Percentiles rank a stretch among this genome's conserved stretches.
Evolutionary conservation across 1,140 invertebrate species (phyloP).

Genomic region (Tetramorium parvispinum): DNA sequence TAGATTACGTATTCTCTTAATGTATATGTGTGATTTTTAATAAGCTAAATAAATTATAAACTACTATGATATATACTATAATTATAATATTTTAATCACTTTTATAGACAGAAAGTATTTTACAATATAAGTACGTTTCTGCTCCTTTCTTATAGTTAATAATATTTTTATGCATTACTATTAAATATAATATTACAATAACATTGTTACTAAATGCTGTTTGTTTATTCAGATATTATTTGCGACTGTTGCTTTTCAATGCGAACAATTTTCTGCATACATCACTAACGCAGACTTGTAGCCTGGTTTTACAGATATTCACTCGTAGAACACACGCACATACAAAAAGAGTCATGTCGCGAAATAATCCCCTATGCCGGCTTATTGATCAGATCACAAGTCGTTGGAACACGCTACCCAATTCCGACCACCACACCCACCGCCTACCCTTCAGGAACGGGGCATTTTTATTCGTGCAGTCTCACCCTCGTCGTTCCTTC

Average conservation of each 20-base stretch:
- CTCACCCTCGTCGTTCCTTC: conserved; percentile 75
- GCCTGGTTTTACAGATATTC: neutral
- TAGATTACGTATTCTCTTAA: neutral
- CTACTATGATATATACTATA: neutral
- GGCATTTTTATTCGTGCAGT: conserved; percentile 84
- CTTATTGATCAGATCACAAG: conserved; percentile 85
- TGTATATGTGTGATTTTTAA: neutral
- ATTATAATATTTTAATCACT: neutral
- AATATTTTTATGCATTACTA: neutral
- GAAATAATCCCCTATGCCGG: conserved; percentile 82
- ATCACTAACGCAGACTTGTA: neutral
- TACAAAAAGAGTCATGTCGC: conserved; percentile 70
- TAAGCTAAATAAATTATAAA: neutral
- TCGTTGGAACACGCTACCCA: conserved; percentile 82
- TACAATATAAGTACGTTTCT: neutral
- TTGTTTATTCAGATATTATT: neutral
- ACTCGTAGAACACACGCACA: conserved; percentile 2
- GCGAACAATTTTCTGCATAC: neutral
- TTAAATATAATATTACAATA: neutral
- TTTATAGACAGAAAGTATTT: neutral
- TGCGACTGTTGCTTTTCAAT: neutral
- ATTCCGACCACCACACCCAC: conserved; percentile 72
- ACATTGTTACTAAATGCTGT: neutral
- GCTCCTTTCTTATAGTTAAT: neutral
- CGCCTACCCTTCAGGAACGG: conserved; percentile 76